These are phyloP conservation scores for Corythaeola cristata DNA, from an alignment of 2,113 vertebrate genomes.

Conservation along the genomic window DNA sequence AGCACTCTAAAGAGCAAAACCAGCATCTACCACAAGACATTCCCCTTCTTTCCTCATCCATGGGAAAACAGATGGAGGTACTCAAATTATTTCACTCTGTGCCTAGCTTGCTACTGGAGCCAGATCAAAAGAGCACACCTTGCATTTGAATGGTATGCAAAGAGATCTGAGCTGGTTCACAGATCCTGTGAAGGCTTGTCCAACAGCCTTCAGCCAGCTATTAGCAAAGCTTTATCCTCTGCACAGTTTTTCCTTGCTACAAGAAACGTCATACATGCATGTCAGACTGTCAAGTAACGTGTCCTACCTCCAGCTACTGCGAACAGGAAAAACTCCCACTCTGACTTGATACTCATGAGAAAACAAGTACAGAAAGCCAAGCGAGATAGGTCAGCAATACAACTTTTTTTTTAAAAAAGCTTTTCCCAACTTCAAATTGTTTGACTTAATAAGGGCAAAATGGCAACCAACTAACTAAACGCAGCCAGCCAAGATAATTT, in stretches of 20 bases:
- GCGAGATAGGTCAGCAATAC: neutral
- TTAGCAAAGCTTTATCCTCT: neutral
- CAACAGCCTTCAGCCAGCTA: neutral
- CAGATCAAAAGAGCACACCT: slow-evolving; percentile 12
- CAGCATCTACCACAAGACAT: neutral
- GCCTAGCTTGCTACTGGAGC: neutral
- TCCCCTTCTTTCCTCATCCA: neutral
- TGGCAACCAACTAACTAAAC: neutral
- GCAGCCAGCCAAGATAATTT: neutral
- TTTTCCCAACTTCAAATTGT: neutral
- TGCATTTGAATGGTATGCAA: slow-evolving; percentile 45
- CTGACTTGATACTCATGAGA: neutral
- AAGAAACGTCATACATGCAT: neutral
- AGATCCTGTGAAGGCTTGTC: slow-evolving; percentile 55
- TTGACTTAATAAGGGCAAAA: neutral
- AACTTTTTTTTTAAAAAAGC: neutral
- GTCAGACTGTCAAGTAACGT: neutral
- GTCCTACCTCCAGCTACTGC: neutral
- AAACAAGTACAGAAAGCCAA: neutral
- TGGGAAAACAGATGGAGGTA: neutral
- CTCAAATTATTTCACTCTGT: neutral
- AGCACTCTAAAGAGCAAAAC: neutral
- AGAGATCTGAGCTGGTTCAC: neutral
- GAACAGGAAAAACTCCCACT: neutral
- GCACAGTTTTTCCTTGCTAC: neutral